phyloP scores from a whole-genome alignment of 1,140 invertebrate species.

The Aphelenchoides avenae region DNA sequence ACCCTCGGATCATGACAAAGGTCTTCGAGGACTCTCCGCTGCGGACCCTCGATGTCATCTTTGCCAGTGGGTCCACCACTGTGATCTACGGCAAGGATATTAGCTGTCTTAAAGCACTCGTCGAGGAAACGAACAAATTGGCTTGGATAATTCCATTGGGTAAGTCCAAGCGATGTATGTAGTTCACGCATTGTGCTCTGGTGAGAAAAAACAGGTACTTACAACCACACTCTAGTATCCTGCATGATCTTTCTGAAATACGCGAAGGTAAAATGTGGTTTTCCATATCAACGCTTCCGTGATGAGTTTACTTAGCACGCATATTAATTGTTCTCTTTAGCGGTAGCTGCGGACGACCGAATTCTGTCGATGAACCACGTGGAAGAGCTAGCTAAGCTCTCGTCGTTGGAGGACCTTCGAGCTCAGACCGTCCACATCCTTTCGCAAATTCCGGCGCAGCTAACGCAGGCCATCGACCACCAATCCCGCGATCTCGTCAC shows the following conservation, averaged over 20 bases:
- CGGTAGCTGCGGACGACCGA: slow-evolving; percentile 29
- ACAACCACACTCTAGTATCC: too few relatives aligned
- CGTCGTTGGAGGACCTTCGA: slow-evolving; percentile 36
- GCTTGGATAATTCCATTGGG: slow-evolving; percentile 44
- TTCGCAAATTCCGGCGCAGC: slow-evolving; percentile 17
- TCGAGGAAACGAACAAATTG: slow-evolving; percentile 36
- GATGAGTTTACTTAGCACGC: too few relatives aligned
- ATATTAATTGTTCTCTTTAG: slow-evolving; percentile 30
- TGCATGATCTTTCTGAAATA: too few relatives aligned
- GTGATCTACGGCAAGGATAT: slow-evolving; percentile 36
- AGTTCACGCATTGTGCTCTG: too few relatives aligned
- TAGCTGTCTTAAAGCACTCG: slow-evolving; percentile 29
- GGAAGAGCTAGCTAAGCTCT: slow-evolving; percentile 28
- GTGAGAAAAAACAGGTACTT: too few relatives aligned
- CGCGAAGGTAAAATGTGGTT: too few relatives aligned
- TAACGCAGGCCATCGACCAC: slow-evolving; percentile 22
- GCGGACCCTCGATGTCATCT: slow-evolving; percentile 15
- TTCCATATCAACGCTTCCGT: too few relatives aligned
- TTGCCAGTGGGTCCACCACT: slow-evolving; percentile 22
- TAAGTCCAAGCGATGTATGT: too few relatives aligned
- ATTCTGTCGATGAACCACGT: slow-evolving; percentile 40
- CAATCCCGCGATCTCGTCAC: slow-evolving; percentile 15
- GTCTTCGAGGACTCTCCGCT: slow-evolving; percentile 44
- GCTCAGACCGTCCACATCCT: slow-evolving; percentile 45
- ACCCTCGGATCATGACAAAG: slow-evolving; percentile 38